Base-by-base conservation (phyloP, 1,140 invertebrate genomes). In the Zaprionus capensis region DNA sequence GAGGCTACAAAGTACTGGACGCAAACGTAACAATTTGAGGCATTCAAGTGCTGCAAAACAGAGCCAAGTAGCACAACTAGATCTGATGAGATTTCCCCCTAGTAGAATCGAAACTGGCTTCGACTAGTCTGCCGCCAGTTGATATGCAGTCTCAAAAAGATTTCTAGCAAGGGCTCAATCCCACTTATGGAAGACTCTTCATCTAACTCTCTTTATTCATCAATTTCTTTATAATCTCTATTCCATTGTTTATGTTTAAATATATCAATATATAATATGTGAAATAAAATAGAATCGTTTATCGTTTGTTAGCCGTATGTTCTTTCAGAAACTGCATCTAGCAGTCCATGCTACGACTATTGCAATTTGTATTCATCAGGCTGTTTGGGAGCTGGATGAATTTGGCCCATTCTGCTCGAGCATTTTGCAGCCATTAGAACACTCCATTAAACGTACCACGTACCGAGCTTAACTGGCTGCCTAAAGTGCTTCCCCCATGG, bases 391-490 rank as follows among this genome's bases (percentile, higher is more conserved):
- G n/a, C 17, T n/a, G 41, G 31, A 22, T 17, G 38, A 73, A 41
- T 74, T 62, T 58, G 28, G 26, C 14, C 24, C 71, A 68, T 68
- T 53, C 44, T 68, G 57, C 62, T 56, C n/a, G 15, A 24, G 26
- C 56, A 68, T 56, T 66, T 26, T 61, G 41, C 71, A 55, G 56
- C 71, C 46, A 73, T 73, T 70, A 63, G 66, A 34, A 34, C 71
- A 74, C 58, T 74, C 57, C 71, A 74, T 70, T 70, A 74, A 74
- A 63, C 66, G 66, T 63, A 57, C 58, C 46, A 24, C 46, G 41
- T 24, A 51, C 46, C 41, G 41, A 20, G 71, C 66, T 55, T 62
- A 55, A 69, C 71, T 56, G 56, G 56, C 38, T 31, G 66, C 20
- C 20, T 46, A 59, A 65, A 71, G 73, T 71, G 73, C 46, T 64